Evolutionary conservation across 2,113 vertebrate genomes (phyloP), one percentile per base, ranked within the genome.

Genomic region (Pantherophis guttatus): DNA sequence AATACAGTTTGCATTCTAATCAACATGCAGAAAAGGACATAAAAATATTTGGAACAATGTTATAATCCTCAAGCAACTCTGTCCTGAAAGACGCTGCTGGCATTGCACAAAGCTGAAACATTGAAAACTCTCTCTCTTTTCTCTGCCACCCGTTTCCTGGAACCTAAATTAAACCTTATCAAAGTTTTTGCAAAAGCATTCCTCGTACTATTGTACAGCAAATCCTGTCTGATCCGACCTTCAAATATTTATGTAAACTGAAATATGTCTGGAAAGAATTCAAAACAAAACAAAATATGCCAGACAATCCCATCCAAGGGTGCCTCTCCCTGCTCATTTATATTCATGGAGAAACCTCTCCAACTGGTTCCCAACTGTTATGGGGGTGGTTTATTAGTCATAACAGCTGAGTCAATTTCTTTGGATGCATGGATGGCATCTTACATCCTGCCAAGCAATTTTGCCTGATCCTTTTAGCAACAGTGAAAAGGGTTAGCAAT

Each of bases 171-270:
- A 97, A 94, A 96, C 94, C 86, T 87, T 97, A 98, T 95, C 94
- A 96, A 87, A 95, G 94, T 95, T 97, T 96, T 96, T 93, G 95
- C 95, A 97, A 94, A 97, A 94, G 94, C 96, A 97, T 97, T 97
- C 97, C 95, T 96, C 94, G 89, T 95, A 91, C 96, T 93, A 97
- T 97, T 98, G 97, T 97, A 91, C 96, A 97, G 86, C 93, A 98
- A 98, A 98, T 97, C 96, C 97, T 96, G 97, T 97, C 97, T 98
- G 96, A 98, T 96, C 97, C 95, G 94, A 95, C 96, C 95, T 96
- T 97, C 96, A 97, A 97, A 97, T 97, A 97, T 97, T 97, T 97
- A 97, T 97, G 96, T 96, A 97, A 97, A 98, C 96, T 96, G 96
- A 97, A 97, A 97, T 97, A 96, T 95, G 95, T 97, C 97, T 97